phyloP scores from a whole-genome alignment of 2,113 vertebrate genomes.

The Rhinoderma darwinii region DNA sequence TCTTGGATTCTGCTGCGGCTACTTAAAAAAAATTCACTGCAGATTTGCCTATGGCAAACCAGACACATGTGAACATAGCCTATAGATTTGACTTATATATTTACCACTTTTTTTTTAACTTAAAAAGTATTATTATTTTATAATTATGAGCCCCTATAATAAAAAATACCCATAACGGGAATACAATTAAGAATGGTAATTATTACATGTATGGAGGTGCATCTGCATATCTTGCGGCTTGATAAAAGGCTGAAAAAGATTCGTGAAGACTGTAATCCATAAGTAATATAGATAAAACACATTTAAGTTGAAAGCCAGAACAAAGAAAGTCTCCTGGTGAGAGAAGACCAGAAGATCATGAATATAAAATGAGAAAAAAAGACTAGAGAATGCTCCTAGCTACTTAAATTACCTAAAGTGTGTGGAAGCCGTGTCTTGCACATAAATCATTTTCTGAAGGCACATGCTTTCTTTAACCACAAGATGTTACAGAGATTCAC shows the following conservation, averaged over 20 bases:
- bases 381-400: slow-evolving; percentile 24
- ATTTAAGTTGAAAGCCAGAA: slow-evolving; percentile 45
- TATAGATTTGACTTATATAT: no score
- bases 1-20: no score
- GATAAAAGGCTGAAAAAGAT: slow-evolving; percentile 24
- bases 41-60: no score
- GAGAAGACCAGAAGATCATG: slow-evolving; percentile 47
- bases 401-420: slow-evolving; percentile 38
- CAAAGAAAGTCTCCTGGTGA: slow-evolving; percentile 50
- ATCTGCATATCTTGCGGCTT: slow-evolving; percentile 9
- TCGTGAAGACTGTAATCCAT: slow-evolving; percentile 20
- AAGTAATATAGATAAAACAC: slow-evolving; percentile 44
- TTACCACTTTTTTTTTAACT: no score
- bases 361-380: slow-evolving; percentile 45
- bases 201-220: background rate
- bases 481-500: background rate
- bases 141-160: background rate
- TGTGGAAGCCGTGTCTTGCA: background rate
- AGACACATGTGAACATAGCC: no score
- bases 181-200: slow-evolving; percentile 17
- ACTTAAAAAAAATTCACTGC: no score
- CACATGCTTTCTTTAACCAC: background rate
- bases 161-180: background rate
- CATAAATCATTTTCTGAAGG: slow-evolving; percentile 21
- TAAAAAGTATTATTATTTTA: background rate